Evolutionary conservation across 2,113 vertebrate species (phyloP).

Genomic region (Illadopsis cleaveri): DNA sequence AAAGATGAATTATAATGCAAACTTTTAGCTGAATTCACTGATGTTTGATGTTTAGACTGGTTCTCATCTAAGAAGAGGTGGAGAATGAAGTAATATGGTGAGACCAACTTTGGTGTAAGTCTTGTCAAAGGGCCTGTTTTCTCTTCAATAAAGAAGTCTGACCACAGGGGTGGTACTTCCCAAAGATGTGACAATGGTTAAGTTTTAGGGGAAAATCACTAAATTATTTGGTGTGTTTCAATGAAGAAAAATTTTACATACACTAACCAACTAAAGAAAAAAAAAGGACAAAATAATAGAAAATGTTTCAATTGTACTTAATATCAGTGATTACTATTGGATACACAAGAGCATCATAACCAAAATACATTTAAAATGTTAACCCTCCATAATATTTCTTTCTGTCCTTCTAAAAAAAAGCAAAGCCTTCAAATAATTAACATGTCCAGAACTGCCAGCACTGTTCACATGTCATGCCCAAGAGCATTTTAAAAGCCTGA

Average conservation of each 20-base stretch:
- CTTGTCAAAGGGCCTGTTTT: not conserved
- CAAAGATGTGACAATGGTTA: not conserved
- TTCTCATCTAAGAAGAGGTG: not conserved
- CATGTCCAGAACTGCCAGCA: not conserved
- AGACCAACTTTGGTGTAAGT: not conserved
- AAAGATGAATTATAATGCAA: not conserved
- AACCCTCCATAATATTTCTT: not conserved
- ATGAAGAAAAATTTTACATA: not conserved
- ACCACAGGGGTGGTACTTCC: not conserved
- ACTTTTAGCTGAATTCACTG: not conserved
- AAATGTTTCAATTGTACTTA: not conserved
- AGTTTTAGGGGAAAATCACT: not conserved
- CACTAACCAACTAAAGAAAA: not conserved
- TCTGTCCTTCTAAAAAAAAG: not conserved
- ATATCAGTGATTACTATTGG: not conserved
- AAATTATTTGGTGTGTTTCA: not conserved
- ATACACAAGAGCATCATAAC: not conserved
- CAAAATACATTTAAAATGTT: not conserved
- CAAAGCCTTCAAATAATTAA: not conserved
- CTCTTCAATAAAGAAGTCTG: not conserved
- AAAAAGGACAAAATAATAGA: not conserved
- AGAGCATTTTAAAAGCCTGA: not conserved
- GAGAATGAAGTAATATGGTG: not conserved
- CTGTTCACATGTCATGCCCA: not conserved
- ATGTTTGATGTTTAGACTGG: not conserved